Conservation (phyloP, 2,797 vertebrate genomes). For the Allenopithecus nigroviridis region DNA sequence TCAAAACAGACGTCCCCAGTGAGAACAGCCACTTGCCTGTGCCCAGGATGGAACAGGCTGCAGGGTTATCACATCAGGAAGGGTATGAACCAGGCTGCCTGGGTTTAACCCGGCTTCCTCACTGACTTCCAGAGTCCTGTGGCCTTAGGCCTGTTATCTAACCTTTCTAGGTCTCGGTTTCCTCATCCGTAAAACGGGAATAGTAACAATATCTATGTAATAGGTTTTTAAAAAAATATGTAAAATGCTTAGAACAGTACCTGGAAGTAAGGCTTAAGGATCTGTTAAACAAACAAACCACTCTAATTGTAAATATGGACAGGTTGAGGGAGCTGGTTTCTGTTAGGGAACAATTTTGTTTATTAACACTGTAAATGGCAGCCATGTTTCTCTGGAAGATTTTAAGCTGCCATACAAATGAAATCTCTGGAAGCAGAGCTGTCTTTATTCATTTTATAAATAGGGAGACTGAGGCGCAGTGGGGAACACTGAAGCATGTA, state of each 20-base stretch:
- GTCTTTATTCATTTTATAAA: not conserved
- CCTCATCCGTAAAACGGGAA: not conserved
- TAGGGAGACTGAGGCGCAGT: not conserved
- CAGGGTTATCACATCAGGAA: rapidly evolving
- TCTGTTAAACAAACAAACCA: not conserved
- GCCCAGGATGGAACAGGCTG: not conserved
- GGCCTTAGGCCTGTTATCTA: not conserved
- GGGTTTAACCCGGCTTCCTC: not conserved
- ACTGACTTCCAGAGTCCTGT: not conserved
- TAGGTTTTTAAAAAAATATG: not conserved
- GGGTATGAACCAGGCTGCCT: not conserved
- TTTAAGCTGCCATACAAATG: not conserved
- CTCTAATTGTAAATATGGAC: not conserved
- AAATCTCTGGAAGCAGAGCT: not conserved
- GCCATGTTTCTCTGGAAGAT: not conserved
- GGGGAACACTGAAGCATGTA: not conserved
- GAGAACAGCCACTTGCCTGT: not conserved
- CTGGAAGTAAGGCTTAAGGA: not conserved
- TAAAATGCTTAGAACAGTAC: not conserved
- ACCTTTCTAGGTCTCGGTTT: not conserved
- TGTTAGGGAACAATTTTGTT: not conserved
- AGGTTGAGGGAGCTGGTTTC: not conserved
- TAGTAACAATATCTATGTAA: not conserved
- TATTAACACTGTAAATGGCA: conserved; percentile 19
- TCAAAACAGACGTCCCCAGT: not conserved